Evolutionary conservation across 2,113 vertebrate species (phyloP), one percentile per base, ranked within the genome.

Genomic region (Gavialis gangeticus): DNA sequence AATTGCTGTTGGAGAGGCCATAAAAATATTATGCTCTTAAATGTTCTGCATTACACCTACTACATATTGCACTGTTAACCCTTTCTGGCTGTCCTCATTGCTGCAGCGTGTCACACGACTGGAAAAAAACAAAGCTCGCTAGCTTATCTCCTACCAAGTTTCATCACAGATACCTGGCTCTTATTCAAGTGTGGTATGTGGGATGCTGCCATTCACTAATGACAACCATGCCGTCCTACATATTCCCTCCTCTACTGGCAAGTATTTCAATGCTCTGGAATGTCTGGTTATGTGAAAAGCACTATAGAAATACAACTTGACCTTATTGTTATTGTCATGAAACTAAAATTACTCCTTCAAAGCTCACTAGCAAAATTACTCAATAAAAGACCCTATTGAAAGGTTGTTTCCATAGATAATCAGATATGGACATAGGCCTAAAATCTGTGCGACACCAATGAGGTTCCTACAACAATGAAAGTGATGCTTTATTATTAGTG

Each of bases 331-430:
- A 80, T 83, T 89, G 95, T 83, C 95, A 87, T 79, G 93, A 92
- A 96, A 97, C 96, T 94, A 57, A 96, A 97, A 96, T 96, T 93
- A 96, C 95, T 83, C 92, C 84, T 82, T 75, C 82, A 69, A 86
- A 96, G 88, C 95, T 93, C 81, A 81, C 77, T 4, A n/a, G 87
- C 46, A 46, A 77, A 94, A 64, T 3, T 76, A 75, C 67, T 58
- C 2, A 8, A 2, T 83, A 91, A 92, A 94, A 96, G 93, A 91
- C 34, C 63, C 91, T 94, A 89, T 37, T 95, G 94, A 96, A 91
- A 95, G 84, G 92, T 84, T 91, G 89, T 92, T 97, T 95, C 94
- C 94, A 95, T 93, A 96, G 95, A 96, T 88, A 96, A 96, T 96
- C 93, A 93, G 94, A 96, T 96, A 95, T 34, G 82, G 95, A 82